Evolutionary conservation across 2,113 vertebrate genomes (phyloP), one percentile per base, ranked within the genome.

Genomic region (Rutilus rutilus): DNA sequence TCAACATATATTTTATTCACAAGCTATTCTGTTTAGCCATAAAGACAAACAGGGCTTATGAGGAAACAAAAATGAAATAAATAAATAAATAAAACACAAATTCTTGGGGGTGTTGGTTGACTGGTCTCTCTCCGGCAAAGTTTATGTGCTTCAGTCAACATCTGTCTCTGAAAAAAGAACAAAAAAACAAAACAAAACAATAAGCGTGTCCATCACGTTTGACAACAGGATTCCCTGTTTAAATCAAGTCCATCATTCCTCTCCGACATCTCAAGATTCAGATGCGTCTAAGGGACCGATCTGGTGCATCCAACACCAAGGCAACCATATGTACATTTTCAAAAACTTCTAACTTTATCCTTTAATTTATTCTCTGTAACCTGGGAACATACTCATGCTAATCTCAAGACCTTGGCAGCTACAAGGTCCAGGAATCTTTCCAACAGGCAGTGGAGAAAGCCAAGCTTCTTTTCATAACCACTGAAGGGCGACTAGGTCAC

Each of bases 401-500:
- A 80, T 59, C 82, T 65, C 65, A 78, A 87, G 69, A 78, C 75
- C 42, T 69, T 89, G 82, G 78, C 86, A 87, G 81, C 82, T 82
- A 86, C 86, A 75, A 59, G 52, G 80, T 47, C 81, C 86, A 86
- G 84, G 67, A 90, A 90, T 86, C 73, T 39, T 54, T 89, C 84
- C 89, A 89, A 54, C 85, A 82, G 67, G 86, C 84, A 88, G 81
- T 54, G 42, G 47, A 87, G 78, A 86, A 89, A 90, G 84, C 88
- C 82, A 85, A 83, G 65, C 74, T 69, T 88, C 88, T 33, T 87
- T 88, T 88, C 82, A 87, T 85, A 88, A 86, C 79, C 83, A 85
- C 60, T 89, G 85, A 86, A 86, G 88, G 88, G 90, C 83, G 87
- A 67, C 82, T 89, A 75, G 85, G 79, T 89, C 88, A 89, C 84